These are phyloP conservation scores for Anagyrus pseudococci DNA, from an alignment of 2,888 invertebrate species.

Conservation along the genomic window DNA sequence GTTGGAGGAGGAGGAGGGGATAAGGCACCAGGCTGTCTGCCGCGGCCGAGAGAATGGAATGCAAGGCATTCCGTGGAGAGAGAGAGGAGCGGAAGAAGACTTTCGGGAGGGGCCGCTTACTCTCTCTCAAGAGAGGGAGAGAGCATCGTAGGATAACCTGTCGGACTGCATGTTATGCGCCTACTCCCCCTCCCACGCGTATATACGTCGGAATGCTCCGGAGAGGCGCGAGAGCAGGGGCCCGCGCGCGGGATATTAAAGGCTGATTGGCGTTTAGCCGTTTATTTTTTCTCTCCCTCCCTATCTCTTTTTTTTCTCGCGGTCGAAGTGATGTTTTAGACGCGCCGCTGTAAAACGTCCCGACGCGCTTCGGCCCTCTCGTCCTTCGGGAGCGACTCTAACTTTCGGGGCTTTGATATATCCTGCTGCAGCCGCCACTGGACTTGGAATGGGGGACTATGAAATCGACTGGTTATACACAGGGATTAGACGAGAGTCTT, in stretches of 20 bases:
- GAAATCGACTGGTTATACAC: no score
- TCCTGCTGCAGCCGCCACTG: no score
- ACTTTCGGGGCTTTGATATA: no score
- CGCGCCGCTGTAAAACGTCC: no score
- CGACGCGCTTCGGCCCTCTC: no score
- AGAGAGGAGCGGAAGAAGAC: slow-evolving; percentile 6
- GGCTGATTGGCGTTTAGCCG: slow-evolving; percentile 31
- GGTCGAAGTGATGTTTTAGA: not conserved
- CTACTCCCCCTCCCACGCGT: slow-evolving; percentile 26
- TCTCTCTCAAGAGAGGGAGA: slow-evolving; percentile 31
- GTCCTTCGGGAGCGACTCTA: no score
- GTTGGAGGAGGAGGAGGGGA: slow-evolving; percentile 50
- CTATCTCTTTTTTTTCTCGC: not conserved
- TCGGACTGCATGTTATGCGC: slow-evolving; percentile 53
- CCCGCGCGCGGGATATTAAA: slow-evolving; percentile 16
- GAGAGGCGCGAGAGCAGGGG: slow-evolving; percentile 23
- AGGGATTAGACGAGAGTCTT: no score
- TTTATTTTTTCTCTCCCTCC: not conserved
- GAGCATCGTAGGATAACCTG: slow-evolving; percentile 53
- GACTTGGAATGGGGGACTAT: no score
- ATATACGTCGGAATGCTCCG: slow-evolving; percentile 49
- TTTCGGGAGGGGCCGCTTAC: slow-evolving; percentile 36
- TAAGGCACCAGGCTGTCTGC: slow-evolving; percentile 57
- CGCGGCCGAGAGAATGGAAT: slow-evolving; percentile 42
- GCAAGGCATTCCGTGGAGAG: slow-evolving; percentile 36